Evolutionary conservation across 2,113 vertebrate genomes (phyloP).

Genomic region (Ammospiza caudacuta): DNA sequence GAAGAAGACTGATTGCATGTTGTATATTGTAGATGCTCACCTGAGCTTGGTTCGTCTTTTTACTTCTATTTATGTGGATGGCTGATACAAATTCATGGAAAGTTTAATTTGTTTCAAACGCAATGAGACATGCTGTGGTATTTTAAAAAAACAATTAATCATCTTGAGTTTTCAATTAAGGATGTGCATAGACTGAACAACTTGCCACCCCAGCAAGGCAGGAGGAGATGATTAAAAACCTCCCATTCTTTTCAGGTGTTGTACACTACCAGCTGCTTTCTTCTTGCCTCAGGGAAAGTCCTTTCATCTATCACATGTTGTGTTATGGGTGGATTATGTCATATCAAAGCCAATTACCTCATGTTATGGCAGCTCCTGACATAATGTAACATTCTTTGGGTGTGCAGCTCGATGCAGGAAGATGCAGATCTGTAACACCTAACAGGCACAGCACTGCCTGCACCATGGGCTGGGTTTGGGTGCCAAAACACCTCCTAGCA

Average conservation of each 20-base stretch:
- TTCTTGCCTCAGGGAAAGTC: constrained; percentile 51
- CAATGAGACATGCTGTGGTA: not conserved
- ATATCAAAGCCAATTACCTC: constrained; percentile 60
- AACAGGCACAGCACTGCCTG: not conserved
- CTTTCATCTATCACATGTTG: constrained; percentile 52
- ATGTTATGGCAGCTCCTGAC: constrained; percentile 39
- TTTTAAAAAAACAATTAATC: constrained; percentile 36
- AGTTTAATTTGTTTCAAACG: not conserved
- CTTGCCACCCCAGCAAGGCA: not conserved
- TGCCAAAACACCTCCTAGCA: not conserved
- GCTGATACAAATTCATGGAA: not conserved
- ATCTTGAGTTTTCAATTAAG: constrained; percentile 13
- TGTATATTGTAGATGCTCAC: not conserved
- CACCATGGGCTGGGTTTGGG: not conserved
- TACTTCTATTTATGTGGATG: not conserved
- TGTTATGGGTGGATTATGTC: constrained; percentile 50
- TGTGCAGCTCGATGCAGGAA: not conserved
- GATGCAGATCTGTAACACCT: not conserved
- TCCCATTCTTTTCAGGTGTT: not conserved
- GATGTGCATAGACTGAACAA: constrained; percentile 4
- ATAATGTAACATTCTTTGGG: constrained; percentile 15
- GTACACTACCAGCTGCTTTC: constrained; percentile 12
- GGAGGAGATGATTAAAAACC: constrained; percentile 30
- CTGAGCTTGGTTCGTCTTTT: not conserved
- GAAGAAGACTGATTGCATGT: not conserved